Evolutionary conservation across 2,113 vertebrate genomes (phyloP), one percentile per base, ranked within the genome.

Genomic region (Donacobius atricapilla): DNA sequence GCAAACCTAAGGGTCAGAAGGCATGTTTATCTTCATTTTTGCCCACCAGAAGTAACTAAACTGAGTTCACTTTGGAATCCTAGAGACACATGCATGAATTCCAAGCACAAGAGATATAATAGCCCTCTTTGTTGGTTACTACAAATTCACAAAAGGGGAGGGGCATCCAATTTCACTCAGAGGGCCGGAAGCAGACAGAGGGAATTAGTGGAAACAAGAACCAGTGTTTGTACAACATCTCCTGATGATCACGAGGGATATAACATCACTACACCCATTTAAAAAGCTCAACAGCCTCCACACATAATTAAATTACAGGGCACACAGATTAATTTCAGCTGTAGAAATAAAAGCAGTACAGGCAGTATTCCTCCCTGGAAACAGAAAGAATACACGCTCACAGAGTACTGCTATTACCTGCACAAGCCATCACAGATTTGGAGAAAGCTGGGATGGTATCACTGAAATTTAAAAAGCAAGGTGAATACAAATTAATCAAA

Each of bases 181-280:
- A 91, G 70, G 58, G 58, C 73, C 87, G 58, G 54, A 70, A 50
- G 83, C 50, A 90, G 44, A 39, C 64, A 81, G 71, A 71, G 27
- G 22, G 44, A 93, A 89, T 83, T 69, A 79, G 66, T 30, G 37
- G 78, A 94, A 91, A 65, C 45, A 79, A 89, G 85, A 95, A 88
- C 30, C 69, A 90, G 83, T 70, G 61, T 75, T 78, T 64, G 66
- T 61, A 82, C 66, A 87, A 75, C 70, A 64, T 40, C 69, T 58
- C 61, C 66, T 71, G 47, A 53, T 72, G 70, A 93, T 80, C 72
- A 91, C 21, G 78, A 83, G 39, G 73, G 65, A 82, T 87, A 31
- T 39, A 76, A 87, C 81, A 94, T 70, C 91, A 53, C 53, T 57
- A 60, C 12, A 10, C 19, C 15, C 45, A 73, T 37, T 48, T 61